Percentiles rank a stretch among this genome's conserved stretches.
Conservation (phyloP, 2,888 invertebrate species). For the Euplexia lucipara region DNA sequence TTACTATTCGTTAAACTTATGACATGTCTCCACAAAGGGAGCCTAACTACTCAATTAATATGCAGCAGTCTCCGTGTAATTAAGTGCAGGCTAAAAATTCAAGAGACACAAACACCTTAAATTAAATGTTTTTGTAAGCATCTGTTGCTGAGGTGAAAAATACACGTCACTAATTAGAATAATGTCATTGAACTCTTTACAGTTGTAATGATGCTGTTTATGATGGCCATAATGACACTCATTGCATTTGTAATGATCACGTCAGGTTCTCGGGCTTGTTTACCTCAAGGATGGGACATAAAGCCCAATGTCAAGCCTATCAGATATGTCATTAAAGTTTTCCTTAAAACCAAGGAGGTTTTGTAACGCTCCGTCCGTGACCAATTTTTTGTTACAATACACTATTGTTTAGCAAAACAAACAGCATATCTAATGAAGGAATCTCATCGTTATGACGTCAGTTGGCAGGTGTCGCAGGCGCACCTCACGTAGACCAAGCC, state of each 20-base stretch:
- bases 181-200: constrained; percentile 1
- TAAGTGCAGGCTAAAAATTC: not conserved
- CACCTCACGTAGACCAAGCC: not conserved
- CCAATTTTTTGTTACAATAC: constrained; percentile 43
- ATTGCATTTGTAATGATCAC: not conserved
- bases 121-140: not conserved
- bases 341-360: constrained; percentile 40
- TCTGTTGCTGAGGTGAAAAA: not conserved
- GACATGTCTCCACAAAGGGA: not conserved
- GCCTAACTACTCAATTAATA: too few relatives aligned
- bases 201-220: not conserved
- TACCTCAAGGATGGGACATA: constrained; percentile 17
- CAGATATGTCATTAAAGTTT: constrained; percentile 19
- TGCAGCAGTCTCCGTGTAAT: too few relatives aligned
- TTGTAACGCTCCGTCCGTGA: constrained; percentile 13
- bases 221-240: too few relatives aligned
- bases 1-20: too few relatives aligned
- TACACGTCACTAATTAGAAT: not conserved
- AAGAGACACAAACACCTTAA: too few relatives aligned
- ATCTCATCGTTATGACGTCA: constrained; percentile 48
- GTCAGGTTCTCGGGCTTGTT: constrained; percentile 1
- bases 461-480: not conserved
- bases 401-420: constrained; percentile 53
- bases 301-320: constrained; percentile 18
- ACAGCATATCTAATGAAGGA: constrained; percentile 50